phyloP scores from a whole-genome alignment of 2,113 vertebrate species.

The Malaclemys terrapin region DNA sequence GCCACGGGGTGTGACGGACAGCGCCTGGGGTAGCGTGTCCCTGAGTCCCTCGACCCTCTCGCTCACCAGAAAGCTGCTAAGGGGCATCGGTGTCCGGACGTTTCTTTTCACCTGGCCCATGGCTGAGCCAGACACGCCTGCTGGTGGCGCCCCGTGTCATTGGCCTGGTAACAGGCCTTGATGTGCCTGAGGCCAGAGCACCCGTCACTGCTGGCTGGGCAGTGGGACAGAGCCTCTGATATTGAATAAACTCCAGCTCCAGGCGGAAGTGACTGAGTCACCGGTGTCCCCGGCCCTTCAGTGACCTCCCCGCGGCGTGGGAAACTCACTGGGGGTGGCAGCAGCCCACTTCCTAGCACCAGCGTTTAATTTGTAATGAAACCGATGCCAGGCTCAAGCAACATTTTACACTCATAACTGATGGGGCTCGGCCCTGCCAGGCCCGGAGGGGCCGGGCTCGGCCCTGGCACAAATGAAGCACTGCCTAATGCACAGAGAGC shows the following conservation, averaged over 20 bases:
- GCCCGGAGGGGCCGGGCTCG: too few species aligned
- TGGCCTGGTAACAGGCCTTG: not conserved
- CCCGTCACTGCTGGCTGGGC: too few species aligned
- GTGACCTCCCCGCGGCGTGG: not conserved
- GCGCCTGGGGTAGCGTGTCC: not conserved
- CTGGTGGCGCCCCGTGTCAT: not conserved
- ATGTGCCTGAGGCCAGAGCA: not conserved
- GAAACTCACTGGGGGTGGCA: not conserved
- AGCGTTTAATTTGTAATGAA: too few species aligned
- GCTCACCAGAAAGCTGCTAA: not conserved
- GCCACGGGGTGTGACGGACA: not conserved
- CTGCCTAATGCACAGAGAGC: not conserved
- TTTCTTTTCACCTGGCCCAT: not conserved
- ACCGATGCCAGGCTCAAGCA: too few species aligned
- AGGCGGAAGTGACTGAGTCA: not conserved
- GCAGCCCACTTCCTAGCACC: too few species aligned
- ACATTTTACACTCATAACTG: too few species aligned
- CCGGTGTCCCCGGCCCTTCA: not conserved
- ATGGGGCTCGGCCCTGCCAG: too few species aligned
- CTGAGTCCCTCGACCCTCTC: too few species aligned
- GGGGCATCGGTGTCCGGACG: fast-evolving
- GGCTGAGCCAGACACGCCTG: not conserved
- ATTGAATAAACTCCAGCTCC: not conserved
- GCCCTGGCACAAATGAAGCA: too few species aligned
- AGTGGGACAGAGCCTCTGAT: not conserved